phyloP scores from a whole-genome alignment of 2,888 invertebrate species.

The Petrophora chlorosata region DNA sequence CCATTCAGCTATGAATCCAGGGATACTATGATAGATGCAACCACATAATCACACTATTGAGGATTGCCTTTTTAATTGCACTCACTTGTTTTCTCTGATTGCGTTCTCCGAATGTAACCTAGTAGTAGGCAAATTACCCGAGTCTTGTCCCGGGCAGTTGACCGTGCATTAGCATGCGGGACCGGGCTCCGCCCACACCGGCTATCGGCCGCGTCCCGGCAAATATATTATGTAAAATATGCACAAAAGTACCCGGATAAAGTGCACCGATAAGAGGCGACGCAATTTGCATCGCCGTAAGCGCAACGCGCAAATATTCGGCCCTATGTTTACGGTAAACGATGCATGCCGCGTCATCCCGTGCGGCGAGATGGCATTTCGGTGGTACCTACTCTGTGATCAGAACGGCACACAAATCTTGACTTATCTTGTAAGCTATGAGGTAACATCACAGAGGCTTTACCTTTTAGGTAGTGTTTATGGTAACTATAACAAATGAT shows the following conservation, averaged over 20 bases:
- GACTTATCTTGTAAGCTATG: neutral
- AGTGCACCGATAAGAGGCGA: conserved; percentile 76
- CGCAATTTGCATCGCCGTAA: conserved; percentile 77
- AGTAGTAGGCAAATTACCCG: conserved; percentile 31
- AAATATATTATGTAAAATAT: conserved; percentile 80
- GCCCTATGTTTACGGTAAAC: conserved; percentile 72
- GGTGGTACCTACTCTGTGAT: conserved; percentile 22
- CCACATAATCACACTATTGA: neutral
- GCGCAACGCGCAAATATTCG: conserved; percentile 63
- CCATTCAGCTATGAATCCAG: too few species aligned
- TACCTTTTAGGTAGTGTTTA: neutral
- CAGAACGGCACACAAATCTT: conserved; percentile 8
- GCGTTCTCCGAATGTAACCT: conserved; percentile 22
- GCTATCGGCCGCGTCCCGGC: conserved; percentile 69
- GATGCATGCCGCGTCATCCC: conserved; percentile 26
- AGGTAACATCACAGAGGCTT: neutral
- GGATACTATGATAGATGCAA: too few species aligned
- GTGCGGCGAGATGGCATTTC: conserved; percentile 20
- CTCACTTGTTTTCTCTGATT: conserved; percentile 16
- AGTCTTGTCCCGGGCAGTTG: conserved; percentile 44
- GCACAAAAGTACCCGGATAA: conserved; percentile 79
- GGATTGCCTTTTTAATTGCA: neutral
- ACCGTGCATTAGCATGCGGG: conserved; percentile 69
- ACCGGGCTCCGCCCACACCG: conserved; percentile 68
- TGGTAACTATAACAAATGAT: neutral